phyloP scores from a whole-genome alignment of 2,797 vertebrate species.

The Phrynocephalus guinanensis region DNA sequence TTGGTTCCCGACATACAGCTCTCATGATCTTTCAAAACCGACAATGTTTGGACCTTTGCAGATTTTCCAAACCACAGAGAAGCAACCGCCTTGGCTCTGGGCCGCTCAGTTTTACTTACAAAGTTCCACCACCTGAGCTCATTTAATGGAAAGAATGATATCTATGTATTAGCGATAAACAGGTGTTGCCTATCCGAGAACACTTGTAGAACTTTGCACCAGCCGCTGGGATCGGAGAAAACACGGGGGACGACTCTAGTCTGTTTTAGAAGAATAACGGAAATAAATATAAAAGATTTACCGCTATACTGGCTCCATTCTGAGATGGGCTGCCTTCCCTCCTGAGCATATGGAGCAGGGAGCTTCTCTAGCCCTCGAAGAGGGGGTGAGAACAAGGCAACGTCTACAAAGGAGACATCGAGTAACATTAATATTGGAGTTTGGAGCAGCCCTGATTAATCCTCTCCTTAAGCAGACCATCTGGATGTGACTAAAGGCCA shows the following conservation, averaged over 20 bases:
- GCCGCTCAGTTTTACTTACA: not conserved
- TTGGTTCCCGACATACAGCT: not conserved
- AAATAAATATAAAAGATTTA: constrained; percentile 67
- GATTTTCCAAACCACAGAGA: not conserved
- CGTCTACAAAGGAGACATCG: not conserved
- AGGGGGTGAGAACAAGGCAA: not conserved
- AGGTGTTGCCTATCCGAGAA: constrained; percentile 12
- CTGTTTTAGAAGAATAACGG: constrained; percentile 44
- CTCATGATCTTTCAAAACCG: not conserved
- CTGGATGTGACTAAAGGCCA: constrained; percentile 18
- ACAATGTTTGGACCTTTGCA: not conserved
- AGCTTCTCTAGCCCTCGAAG: not conserved
- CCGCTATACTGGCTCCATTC: constrained; percentile 59
- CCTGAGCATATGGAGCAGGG: constrained; percentile 56
- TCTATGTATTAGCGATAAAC: constrained; percentile 2
- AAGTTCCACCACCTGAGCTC: not conserved
- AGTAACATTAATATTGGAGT: constrained; percentile 5
- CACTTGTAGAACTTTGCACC: constrained; percentile 37
- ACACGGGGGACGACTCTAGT: constrained; percentile 22
- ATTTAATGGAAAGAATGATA: not conserved
- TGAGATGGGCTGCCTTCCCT: constrained; percentile 65
- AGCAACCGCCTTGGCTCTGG: not conserved
- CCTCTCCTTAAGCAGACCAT: constrained; percentile 18
- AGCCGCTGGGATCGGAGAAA: constrained; percentile 31
- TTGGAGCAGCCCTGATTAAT: constrained; percentile 2